A percentile compares a stretch with the other conserved stretches of the same genome.
Evolutionary conservation across 2,113 vertebrate species (phyloP).

Genomic region (Psammodynastes pulverulentus): DNA sequence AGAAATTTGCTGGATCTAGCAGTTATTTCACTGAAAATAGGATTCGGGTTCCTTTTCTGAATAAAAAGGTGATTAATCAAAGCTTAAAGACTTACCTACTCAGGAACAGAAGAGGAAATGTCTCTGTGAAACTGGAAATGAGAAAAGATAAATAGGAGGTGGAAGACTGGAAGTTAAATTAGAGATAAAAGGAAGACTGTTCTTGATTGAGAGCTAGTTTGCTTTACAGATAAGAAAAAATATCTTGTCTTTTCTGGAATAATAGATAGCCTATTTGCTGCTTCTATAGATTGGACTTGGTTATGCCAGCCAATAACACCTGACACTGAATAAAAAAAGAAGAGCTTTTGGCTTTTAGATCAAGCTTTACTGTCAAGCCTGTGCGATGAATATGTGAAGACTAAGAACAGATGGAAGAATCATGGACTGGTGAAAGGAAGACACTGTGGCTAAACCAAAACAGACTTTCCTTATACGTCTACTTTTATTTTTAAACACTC

Average conservation of each 20-base stretch:
- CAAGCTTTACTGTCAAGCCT: neutral
- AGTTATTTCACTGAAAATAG: neutral
- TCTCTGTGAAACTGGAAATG: neutral
- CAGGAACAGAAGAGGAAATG: neutral
- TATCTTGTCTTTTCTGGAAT: neutral
- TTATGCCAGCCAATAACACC: slow-evolving; percentile 23
- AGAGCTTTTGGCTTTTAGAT: slow-evolving; percentile 31
- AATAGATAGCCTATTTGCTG: slow-evolving; percentile 1
- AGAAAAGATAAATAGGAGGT: slow-evolving; percentile 19
- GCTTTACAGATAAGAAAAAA: neutral
- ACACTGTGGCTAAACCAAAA: slow-evolving; percentile 57
- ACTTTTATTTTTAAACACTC: slow-evolving; percentile 79
- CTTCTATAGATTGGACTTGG: neutral
- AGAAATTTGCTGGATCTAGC: accelerated
- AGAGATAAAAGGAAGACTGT: slow-evolving; percentile 13
- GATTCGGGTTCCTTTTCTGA: slow-evolving; percentile 8
- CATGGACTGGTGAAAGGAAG: slow-evolving; percentile 21
- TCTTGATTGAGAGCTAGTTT: slow-evolving; percentile 20
- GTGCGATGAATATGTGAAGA: slow-evolving; percentile 25
- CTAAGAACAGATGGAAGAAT: slow-evolving; percentile 44
- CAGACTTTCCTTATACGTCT: slow-evolving; percentile 67
- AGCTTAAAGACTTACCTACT: slow-evolving; percentile 32
- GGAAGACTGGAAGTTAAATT: slow-evolving; percentile 18
- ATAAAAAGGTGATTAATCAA: neutral
- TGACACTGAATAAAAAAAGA: slow-evolving; percentile 38